Base-by-base conservation (phyloP, 2,888 invertebrate species). In the Dolichopus griseipennis region DNA sequence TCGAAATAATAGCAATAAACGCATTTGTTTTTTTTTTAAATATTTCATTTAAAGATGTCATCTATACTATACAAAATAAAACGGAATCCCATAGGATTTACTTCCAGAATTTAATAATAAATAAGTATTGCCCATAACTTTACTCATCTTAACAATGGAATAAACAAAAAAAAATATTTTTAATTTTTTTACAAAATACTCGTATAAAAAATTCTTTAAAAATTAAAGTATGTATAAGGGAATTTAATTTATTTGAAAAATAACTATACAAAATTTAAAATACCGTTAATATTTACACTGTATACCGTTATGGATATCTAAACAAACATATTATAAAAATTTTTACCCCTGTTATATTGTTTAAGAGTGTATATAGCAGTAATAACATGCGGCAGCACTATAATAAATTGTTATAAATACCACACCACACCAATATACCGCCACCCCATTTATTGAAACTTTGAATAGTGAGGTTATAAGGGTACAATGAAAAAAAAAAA, bases 231-330 rank as follows among this genome's bases (percentile, higher is more conserved):
- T 52, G 52, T 52, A 52, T 52, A 18, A 52, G 52, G 52, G 52
- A 52, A 52, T 52, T 52, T 52, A 52, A 52, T 52, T 52, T 52
- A 52, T 52, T 52, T 18, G 18, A 52, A 52, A 15, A 52, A 52
- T 52, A 52, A 52, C 52, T 52, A 52, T 52, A 52, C 52, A 52
- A 52, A 52, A 52, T 52, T 52, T 18, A 9, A 52, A 52, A 52
- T 52, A 52, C 52, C 52, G 52, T 52, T 52, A 52, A 52, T 52
- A 18, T 52, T 52, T 18, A 52, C 52, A 52, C 18, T 15, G n/a
- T 18, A n/a, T n/a, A 52, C 18, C 18, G 18, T 52, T 52, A 52
- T 18, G 8, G 5, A 27, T 4, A 27, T 41, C 15, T 12, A 12
- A 41, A 52, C 18, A 52, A 4, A 15, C 2, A 18, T 52, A 52